A percentile compares a stretch with the other conserved stretches of the same genome.
phyloP scores from a whole-genome alignment of 2,113 vertebrate species.

The Salvelinus namaycush region DNA sequence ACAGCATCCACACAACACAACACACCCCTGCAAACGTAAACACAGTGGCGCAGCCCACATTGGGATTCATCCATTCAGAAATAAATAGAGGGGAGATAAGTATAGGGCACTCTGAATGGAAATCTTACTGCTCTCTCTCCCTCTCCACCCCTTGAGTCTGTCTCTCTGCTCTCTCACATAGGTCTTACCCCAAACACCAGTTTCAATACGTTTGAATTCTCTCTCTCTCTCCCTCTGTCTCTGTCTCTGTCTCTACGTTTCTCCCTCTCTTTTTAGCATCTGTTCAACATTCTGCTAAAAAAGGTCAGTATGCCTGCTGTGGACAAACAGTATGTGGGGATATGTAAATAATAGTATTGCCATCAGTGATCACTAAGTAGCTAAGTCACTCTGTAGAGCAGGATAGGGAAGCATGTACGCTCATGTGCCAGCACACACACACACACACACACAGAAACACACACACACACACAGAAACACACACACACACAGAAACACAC shows the following conservation, averaged over 20 bases:
- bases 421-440: background rate
- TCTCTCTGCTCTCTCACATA: too few species aligned
- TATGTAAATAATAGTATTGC: too few species aligned
- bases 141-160: background rate
- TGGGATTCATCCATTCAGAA: constrained; percentile 39
- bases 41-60: constrained; percentile 28
- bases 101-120: background rate
- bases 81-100: constrained; percentile 16
- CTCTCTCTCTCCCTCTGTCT: background rate
- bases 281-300: background rate
- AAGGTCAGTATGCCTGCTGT: background rate
- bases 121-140: background rate
- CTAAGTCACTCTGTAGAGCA: background rate
- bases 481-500: background rate
- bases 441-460: constrained; percentile 2
- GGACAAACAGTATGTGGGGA: background rate
- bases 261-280: constrained; percentile 3
- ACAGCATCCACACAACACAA: background rate
- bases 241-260: constrained; percentile 29
- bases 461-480: constrained; percentile 2
- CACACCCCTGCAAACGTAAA: constrained; percentile 34
- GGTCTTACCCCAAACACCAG: background rate
- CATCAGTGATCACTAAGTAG: too few species aligned
- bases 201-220: background rate
- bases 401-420: background rate